These are phyloP conservation scores for Pardalotus punctatus DNA, from an alignment of 2,113 vertebrate species.

Conservation along the genomic window DNA sequence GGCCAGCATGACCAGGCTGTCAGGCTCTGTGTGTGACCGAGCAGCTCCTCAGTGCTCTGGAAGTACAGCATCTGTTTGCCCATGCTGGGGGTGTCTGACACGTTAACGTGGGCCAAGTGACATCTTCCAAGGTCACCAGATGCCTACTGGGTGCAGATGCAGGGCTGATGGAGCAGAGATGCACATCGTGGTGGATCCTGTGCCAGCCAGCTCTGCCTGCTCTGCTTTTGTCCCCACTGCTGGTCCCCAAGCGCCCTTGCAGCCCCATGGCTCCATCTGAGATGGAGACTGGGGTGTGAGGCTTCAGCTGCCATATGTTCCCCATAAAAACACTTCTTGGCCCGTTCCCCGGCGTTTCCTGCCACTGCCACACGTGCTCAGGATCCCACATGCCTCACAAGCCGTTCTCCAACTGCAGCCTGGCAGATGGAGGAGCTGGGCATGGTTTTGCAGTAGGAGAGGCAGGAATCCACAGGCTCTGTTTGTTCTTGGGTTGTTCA, in stretches of 20 bases:
- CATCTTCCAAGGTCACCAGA: not conserved
- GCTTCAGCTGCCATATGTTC: constrained; percentile 17
- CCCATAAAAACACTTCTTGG: constrained; percentile 10
- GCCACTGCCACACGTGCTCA: not conserved
- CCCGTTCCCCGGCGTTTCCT: not conserved
- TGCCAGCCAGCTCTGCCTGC: not conserved
- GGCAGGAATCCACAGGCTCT: constrained; percentile 7
- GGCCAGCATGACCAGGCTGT: not conserved
- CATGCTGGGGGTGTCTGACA: not conserved
- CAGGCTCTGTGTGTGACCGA: rapidly evolving
- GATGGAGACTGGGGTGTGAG: not conserved
- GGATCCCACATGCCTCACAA: constrained; percentile 35
- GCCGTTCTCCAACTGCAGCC: constrained; percentile 36
- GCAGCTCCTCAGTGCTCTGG: not conserved
- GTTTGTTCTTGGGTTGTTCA: not conserved
- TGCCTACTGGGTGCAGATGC: not conserved
- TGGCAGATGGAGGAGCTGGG: constrained; percentile 37
- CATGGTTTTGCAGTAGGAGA: not conserved
- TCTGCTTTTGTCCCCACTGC: rapidly evolving
- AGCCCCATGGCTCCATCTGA: not conserved
- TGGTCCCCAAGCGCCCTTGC: rapidly evolving
- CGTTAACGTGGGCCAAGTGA: rapidly evolving
- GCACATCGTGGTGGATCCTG: rapidly evolving
- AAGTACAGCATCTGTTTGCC: not conserved
- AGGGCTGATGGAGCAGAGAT: not conserved